Evolutionary conservation across 2,797 vertebrate genomes (phyloP).

Genomic region (Loris lydekkerianus): DNA sequence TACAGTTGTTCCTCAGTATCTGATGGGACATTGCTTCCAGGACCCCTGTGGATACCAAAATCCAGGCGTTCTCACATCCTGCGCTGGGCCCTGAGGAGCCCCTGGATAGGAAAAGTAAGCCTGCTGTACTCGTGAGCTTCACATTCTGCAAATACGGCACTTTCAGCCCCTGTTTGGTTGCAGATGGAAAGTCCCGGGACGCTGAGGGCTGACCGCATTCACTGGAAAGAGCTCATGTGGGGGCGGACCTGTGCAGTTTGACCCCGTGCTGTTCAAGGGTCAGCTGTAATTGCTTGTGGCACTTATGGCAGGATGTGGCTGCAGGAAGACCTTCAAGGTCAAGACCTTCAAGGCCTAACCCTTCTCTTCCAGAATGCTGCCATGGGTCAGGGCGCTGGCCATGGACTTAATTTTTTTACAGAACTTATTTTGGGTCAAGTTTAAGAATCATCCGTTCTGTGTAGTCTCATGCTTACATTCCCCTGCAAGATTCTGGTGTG

Average conservation of each 20-base stretch:
- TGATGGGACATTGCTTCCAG: neutral
- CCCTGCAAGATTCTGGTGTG: neutral
- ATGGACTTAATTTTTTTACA: neutral
- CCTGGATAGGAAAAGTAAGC: neutral
- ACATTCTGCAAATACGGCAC: neutral
- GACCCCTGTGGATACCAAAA: neutral
- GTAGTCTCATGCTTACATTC: too few species aligned
- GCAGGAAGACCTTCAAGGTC: neutral
- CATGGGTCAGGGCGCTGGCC: fast-evolving
- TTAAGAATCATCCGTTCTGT: neutral
- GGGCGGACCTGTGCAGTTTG: neutral
- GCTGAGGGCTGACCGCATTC: neutral
- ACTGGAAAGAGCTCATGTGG: neutral
- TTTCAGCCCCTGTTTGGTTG: neutral
- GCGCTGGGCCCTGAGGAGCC: too few species aligned
- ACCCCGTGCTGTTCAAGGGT: neutral
- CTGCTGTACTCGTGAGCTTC: neutral
- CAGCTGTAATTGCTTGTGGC: neutral
- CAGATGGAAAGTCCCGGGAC: neutral
- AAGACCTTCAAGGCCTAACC: neutral
- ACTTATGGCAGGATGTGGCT: neutral
- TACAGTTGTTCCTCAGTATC: neutral
- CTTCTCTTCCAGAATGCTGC: neutral
- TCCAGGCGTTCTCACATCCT: neutral
- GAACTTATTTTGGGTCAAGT: neutral